phyloP scores from a whole-genome alignment of 2,113 vertebrate species.

The Daboia siamensis region DNA sequence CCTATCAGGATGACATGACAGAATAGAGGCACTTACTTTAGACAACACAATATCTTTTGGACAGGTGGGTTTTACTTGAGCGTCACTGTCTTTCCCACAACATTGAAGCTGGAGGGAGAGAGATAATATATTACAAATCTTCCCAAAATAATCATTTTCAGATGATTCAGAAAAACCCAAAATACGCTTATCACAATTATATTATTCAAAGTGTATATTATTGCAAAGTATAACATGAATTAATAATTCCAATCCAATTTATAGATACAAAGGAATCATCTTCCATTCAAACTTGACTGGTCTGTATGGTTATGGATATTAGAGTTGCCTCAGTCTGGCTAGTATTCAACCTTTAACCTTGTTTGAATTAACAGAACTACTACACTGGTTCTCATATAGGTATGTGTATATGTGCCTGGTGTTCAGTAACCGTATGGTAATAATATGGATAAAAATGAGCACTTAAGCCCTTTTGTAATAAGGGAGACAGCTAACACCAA shows the following conservation, averaged over 20 bases:
- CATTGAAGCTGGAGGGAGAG: conserved; percentile 69
- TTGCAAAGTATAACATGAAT: neutral
- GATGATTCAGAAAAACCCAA: neutral
- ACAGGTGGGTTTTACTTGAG: conserved; percentile 63
- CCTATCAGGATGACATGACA: neutral
- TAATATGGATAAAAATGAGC: neutral
- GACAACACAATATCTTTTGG: conserved; percentile 67
- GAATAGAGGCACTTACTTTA: conserved; percentile 62
- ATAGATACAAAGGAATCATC: neutral
- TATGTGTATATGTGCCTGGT: neutral
- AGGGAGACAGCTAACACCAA: neutral
- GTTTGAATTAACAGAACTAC: neutral
- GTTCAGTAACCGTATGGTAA: neutral
- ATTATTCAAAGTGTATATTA: neutral
- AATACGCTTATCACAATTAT: neutral
- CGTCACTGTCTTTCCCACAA: conserved; percentile 73
- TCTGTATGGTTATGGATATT: neutral
- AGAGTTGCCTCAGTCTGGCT: neutral
- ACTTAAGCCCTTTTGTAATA: neutral
- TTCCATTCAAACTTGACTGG: neutral
- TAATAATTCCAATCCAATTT: neutral
- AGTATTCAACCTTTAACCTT: neutral
- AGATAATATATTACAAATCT: neutral
- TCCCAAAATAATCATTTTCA: neutral
- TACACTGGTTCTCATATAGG: neutral